Evolutionary conservation across 2,888 invertebrate species (phyloP), one percentile per base, ranked within the genome.

Genomic region (Spodoptera exigua): DNA sequence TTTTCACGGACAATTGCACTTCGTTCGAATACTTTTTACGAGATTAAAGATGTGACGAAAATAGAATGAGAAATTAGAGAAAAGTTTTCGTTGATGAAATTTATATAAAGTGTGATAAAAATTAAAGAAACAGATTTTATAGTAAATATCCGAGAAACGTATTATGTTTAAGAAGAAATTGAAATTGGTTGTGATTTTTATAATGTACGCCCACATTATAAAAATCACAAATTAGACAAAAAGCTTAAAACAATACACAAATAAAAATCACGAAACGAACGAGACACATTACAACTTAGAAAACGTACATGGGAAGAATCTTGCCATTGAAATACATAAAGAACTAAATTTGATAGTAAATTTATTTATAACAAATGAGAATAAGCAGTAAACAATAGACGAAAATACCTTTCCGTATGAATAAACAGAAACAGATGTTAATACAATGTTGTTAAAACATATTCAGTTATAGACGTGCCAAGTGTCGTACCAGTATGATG

Each of bases 381-480:
- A 27, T 27, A 27, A 18, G 17, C 39, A 46, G 56, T 48, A 21
- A 57, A 56, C 40, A 64, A 56, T 32, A 46, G 13, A 27, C 4
- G 27, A 11, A 58, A 39, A 49, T 61, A 48, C 55, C 35, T 74
- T 75, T 74, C 74, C 74, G 70, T 27, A 61, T 75, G 67, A 64
- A 63, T 65, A 60, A 61, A 49, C 45, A 57, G 59, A 56, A 61
- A 49, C 51, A 57, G 59, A 56, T 68, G 48, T 53, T 54, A 37
- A 49, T 53, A 45, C 40, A 40, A 54, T 57, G 59, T 59, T 41
- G 53, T 47, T 48, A 36, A 53, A 61, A 65, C 62, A 63, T 70
- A 72, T 72, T 49, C 62, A 54, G 49, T 67, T 52, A 62, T 49
- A 61, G 70, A 44, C 71, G 78, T 83, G 85, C 83, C 85, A 84